Percentiles rank a stretch among this genome's conserved stretches.
Evolutionary conservation across 2,888 invertebrate species (phyloP).

Genomic region (Diarsia mendica): DNA sequence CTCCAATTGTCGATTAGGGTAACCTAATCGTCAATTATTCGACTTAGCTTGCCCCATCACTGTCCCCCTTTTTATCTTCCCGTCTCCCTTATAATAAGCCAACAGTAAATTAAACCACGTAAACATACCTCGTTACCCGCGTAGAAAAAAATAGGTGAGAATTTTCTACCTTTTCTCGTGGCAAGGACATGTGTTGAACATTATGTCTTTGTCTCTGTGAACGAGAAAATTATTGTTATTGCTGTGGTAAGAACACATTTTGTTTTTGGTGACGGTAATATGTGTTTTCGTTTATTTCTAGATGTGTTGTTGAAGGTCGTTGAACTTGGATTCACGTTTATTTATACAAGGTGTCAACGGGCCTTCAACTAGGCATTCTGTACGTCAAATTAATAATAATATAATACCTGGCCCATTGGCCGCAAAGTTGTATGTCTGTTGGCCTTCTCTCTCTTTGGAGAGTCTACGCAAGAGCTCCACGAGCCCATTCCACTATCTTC

Average conservation of each 20-base stretch:
- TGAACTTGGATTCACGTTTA: not conserved
- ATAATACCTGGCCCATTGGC: too few relatives aligned
- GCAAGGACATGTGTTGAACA: conserved; percentile 47
- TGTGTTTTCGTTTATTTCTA: conserved; percentile 9
- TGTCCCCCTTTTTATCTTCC: conserved; percentile 34
- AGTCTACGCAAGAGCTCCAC: too few relatives aligned
- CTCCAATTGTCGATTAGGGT: too few relatives aligned
- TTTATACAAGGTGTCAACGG: not conserved
- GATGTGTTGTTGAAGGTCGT: not conserved
- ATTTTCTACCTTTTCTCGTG: conserved; percentile 18
- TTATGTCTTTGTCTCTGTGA: conserved; percentile 50
- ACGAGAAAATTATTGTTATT: conserved; percentile 51
- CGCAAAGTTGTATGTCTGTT: too few relatives aligned
- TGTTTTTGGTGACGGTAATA: conserved; percentile 14
- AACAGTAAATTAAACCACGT: conserved; percentile 59
- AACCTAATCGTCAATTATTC: too few relatives aligned
- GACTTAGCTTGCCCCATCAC: conserved; percentile 5
- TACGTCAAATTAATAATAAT: not conserved
- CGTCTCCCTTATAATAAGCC: conserved; percentile 19
- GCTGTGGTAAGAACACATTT: conserved; percentile 33
- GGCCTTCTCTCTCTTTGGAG: too few relatives aligned
- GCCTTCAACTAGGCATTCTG: not conserved
- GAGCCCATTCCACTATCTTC: too few relatives aligned
- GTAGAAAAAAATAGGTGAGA: conserved; percentile 32
- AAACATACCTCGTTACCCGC: conserved; percentile 11